Evolutionary conservation across 2,113 vertebrate genomes (phyloP).

Genomic region (Toxotes chatareus): DNA sequence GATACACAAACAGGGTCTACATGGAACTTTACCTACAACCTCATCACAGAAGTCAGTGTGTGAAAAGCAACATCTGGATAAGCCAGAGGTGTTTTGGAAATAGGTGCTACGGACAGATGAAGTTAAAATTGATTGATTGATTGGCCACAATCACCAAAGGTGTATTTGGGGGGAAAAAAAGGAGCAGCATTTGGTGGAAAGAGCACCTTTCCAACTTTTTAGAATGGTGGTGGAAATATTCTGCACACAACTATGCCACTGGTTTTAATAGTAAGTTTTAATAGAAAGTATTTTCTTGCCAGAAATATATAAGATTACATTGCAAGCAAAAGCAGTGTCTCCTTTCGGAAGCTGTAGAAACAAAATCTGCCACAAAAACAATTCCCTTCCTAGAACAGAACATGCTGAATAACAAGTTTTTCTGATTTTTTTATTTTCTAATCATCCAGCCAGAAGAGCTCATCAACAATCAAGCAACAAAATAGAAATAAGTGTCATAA

Average conservation of each 20-base stretch:
- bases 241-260: neutral
- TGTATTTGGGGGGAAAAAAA: too few species aligned
- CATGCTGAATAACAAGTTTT: neutral
- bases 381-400: neutral
- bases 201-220: too few species aligned
- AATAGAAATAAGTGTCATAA: neutral
- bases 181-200: too few species aligned
- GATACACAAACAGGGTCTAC: neutral
- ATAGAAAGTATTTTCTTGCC: too few species aligned
- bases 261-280: neutral
- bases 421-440: neutral
- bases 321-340: neutral
- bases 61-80: neutral
- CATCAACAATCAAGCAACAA: neutral
- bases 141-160: too few species aligned
- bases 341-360: neutral
- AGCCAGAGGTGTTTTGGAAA: neutral
- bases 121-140: neutral
- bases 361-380: neutral
- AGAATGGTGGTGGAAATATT: too few species aligned
- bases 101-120: neutral
- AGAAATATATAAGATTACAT: neutral
- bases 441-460: neutral
- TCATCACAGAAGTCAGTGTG: neutral
- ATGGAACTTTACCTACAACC: neutral